Evolutionary conservation across 1,140 invertebrate genomes (phyloP).

Genomic region (Bemisia tabaci): DNA sequence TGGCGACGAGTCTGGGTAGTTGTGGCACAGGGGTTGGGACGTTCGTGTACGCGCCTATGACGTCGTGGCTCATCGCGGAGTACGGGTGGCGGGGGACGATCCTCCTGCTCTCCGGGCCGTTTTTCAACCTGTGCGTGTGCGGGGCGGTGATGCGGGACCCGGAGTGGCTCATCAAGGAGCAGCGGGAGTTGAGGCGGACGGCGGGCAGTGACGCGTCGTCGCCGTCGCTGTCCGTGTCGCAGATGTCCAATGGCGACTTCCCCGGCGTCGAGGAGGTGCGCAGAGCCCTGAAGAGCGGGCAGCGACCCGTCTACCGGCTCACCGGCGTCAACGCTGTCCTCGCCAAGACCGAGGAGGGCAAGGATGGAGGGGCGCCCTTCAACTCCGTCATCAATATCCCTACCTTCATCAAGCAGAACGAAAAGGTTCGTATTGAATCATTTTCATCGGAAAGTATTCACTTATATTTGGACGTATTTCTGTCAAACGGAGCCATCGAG

Average conservation of each 20-base stretch:
- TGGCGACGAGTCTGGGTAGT: slow-evolving; percentile 85
- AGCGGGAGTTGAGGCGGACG: slow-evolving; percentile 36
- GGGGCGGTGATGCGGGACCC: slow-evolving; percentile 72
- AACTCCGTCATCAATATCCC: slow-evolving; percentile 67
- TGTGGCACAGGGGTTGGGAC: slow-evolving; percentile 78
- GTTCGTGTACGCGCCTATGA: slow-evolving; percentile 81
- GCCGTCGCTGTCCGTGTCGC: not conserved
- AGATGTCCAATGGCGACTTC: not conserved
- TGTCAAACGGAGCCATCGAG: too few relatives aligned
- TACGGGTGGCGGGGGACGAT: slow-evolving; percentile 78
- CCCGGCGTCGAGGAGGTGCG: slow-evolving; percentile 2
- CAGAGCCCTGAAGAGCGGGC: slow-evolving; percentile 26
- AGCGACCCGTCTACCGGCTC: slow-evolving; percentile 28
- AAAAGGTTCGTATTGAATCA: slow-evolving; percentile 32
- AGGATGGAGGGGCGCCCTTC: slow-evolving; percentile 29
- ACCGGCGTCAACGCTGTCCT: slow-evolving; percentile 23
- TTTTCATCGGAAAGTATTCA: not conserved
- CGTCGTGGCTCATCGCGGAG: slow-evolving; percentile 53
- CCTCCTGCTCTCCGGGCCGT: slow-evolving; percentile 65
- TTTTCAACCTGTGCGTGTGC: slow-evolving; percentile 76
- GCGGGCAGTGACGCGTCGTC: not conserved
- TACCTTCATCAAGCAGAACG: slow-evolving; percentile 62
- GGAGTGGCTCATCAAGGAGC: slow-evolving; percentile 51
- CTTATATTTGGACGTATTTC: too few relatives aligned
- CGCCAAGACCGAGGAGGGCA: not conserved